Evolutionary conservation across 2,113 vertebrate species (phyloP).

Genomic region (Theristicus caerulescens): DNA sequence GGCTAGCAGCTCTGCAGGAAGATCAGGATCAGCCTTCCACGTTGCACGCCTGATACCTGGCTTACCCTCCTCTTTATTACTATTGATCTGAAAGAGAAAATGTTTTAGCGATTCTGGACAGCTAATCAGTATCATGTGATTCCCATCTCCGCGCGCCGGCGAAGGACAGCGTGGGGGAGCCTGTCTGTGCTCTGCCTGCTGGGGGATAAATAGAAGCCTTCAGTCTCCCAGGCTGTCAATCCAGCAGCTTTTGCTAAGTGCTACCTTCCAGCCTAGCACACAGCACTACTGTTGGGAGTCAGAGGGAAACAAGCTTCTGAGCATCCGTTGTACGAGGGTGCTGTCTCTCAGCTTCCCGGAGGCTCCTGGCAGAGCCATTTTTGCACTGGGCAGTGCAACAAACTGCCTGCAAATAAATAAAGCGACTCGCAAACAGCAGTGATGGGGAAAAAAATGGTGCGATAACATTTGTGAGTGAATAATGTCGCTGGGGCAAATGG

Average conservation of each 20-base stretch:
- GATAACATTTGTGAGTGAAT: slow-evolving; percentile 56
- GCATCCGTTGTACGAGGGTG: not conserved
- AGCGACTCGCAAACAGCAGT: not conserved
- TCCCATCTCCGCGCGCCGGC: rapidly evolving
- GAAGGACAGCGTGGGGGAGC: not conserved
- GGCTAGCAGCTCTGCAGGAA: not conserved
- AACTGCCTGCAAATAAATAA: slow-evolving; percentile 11
- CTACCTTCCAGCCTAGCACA: not conserved
- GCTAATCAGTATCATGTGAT: not conserved
- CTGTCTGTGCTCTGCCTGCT: slow-evolving; percentile 6
- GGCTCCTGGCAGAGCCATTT: not conserved
- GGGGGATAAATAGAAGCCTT: slow-evolving; percentile 19
- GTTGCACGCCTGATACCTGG: not conserved
- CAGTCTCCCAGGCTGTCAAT: not conserved
- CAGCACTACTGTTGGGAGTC: not conserved
- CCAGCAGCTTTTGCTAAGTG: not conserved
- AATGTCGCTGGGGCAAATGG: slow-evolving; percentile 24
- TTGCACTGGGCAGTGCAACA: not conserved
- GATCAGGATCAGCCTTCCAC: not conserved
- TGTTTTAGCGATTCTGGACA: slow-evolving; percentile 36
- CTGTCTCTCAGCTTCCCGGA: not conserved
- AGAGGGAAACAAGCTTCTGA: not conserved
- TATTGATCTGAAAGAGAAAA: slow-evolving; percentile 54
- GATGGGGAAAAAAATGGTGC: not conserved
- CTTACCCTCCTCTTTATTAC: not conserved